Evolutionary conservation across 2,797 vertebrate genomes (phyloP).

Genomic region (Pseudochirops cupreus): DNA sequence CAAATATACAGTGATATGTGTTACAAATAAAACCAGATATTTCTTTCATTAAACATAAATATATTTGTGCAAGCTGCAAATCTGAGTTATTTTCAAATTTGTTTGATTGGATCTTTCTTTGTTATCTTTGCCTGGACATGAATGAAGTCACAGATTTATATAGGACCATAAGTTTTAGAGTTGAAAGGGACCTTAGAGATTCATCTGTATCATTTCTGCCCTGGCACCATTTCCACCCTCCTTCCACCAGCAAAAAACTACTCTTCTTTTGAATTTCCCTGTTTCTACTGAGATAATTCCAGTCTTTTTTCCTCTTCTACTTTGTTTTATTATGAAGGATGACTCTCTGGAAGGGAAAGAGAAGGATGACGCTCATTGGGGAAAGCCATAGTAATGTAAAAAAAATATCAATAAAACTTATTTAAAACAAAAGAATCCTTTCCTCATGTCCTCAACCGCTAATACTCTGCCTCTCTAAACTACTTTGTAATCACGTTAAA

Average conservation of each 20-base stretch:
- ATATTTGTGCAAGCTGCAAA: not conserved
- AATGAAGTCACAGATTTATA: not conserved
- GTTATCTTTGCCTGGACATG: not conserved
- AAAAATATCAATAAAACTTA: not conserved
- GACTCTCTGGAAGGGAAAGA: not conserved
- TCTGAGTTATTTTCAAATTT: not conserved
- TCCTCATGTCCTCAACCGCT: not conserved
- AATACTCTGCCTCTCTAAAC: not conserved
- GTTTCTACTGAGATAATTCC: not conserved
- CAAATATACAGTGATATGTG: not conserved
- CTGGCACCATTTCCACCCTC: too few relatives aligned
- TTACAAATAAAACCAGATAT: fast-evolving
- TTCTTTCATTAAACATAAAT: fast-evolving
- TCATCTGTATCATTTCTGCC: not conserved
- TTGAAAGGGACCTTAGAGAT: not conserved
- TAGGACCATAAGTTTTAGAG: not conserved
- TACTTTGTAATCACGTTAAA: not conserved
- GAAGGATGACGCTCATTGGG: not conserved
- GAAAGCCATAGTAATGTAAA: not conserved
- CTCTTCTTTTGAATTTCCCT: not conserved
- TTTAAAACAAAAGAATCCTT: not conserved
- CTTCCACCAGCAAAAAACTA: not conserved
- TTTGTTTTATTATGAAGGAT: not conserved
- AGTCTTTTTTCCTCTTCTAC: not conserved
- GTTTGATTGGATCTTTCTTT: fast-evolving